Percentiles rank a stretch among this genome's conserved stretches.
phyloP scores from a whole-genome alignment of 1,140 invertebrate genomes.

The Drosophila carrolli region DNA sequence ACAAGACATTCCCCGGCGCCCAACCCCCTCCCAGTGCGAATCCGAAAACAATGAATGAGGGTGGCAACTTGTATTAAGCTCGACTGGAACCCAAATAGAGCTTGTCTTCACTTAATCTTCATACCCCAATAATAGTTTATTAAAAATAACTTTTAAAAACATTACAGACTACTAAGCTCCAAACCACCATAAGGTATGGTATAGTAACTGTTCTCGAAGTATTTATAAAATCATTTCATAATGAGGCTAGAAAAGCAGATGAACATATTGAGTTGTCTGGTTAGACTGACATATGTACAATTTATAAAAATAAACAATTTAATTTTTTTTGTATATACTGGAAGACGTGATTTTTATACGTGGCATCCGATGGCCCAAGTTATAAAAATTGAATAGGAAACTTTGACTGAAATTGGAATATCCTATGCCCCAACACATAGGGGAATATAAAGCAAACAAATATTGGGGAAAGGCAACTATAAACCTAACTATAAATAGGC shows the following conservation, averaged over 20 bases:
- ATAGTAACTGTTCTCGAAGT: too few relatives aligned
- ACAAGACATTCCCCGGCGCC: conserved; percentile 41
- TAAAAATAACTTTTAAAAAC: not conserved
- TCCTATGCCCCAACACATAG: conserved; percentile 1
- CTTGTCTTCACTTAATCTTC: not conserved
- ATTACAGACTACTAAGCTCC: not conserved
- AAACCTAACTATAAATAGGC: conserved; percentile 58
- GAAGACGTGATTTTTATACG: not conserved
- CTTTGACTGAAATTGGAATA: conserved; percentile 2
- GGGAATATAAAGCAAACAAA: conserved; percentile 22
- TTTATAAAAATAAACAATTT: not conserved
- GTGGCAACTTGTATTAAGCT: not conserved
- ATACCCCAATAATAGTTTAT: not conserved
- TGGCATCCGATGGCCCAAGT: not conserved
- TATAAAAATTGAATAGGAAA: not conserved
- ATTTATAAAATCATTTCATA: too few relatives aligned
- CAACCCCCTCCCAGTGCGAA: conserved; percentile 10
- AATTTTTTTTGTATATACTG: not conserved
- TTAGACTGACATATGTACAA: not conserved
- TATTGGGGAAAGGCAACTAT: conserved; percentile 1
- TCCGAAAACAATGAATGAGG: not conserved
- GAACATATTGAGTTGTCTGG: not conserved
- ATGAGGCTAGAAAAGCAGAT: not conserved
- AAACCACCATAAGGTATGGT: too few relatives aligned
- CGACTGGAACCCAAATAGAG: not conserved